Evolutionary conservation across 1,140 invertebrate genomes (phyloP), one percentile per base, ranked within the genome.

Genomic region (Drosophila rufa): DNA sequence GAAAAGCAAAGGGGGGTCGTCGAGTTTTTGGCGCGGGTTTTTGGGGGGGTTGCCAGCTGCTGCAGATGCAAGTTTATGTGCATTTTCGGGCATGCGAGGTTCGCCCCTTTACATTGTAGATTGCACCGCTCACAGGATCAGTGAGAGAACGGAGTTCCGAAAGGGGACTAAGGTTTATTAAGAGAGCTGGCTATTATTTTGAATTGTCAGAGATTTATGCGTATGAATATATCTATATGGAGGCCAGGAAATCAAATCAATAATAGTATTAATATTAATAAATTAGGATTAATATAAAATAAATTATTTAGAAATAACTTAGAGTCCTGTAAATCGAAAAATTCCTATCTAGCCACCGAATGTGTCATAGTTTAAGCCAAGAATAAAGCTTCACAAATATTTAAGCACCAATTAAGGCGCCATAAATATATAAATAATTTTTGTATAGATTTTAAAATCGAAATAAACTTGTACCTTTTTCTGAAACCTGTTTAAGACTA

Each of bases 31-130:
- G 33, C 27, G 33, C 45, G 61, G 51, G 53, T 65, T 61, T 51
- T 48, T 50, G 46, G 38, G 75, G 60, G 43, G 7, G 42, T 30
- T 43, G 51, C 40, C 56, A 65, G 50, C 67, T 66, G 30, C 80
- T 64, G 53, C 78, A 59, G 75, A 77, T 83, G 78, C 73, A 90
- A 89, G 66, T 89, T 89, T 89, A 89, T 90, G 77, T 58, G 77
- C 58, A 71, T 80, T 82, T 89, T 64, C 51, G 53, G 53, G 50
- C 36, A 80, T 46, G 22, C 53, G 30, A 46, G 33, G 33, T 33
- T 45, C 38, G 30, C 50, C 22, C 53, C 30, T 15, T 33, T 69
- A 68, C 74, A 76, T 51, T 77, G 75, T 77, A 36, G 46, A 59
- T 27, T 33, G n/a, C 19, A 30, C 27, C 27, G 27, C 17, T 36